Evolutionary conservation across 2,888 invertebrate genomes (phyloP).

Genomic region (Drosophila eohydei): DNA sequence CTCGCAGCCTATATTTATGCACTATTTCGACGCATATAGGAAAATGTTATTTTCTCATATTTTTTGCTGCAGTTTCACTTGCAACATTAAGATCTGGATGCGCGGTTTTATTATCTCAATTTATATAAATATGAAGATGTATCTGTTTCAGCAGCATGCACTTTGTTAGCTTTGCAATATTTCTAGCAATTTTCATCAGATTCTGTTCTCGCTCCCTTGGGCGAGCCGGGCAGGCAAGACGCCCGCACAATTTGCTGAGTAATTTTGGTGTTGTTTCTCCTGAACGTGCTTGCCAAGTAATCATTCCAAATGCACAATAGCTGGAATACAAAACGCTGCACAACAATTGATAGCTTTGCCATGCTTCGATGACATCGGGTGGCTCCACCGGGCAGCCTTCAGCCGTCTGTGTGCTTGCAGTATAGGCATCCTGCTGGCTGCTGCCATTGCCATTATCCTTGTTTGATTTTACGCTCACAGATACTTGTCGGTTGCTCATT

Average conservation of each 20-base stretch:
- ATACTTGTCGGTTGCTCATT: conserved; percentile 34
- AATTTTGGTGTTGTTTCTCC: conserved; percentile 50
- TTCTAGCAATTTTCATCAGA: conserved; percentile 48
- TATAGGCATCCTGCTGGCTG: conserved; percentile 3
- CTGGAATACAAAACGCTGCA: conserved; percentile 35
- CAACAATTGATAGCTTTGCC: conserved; percentile 56
- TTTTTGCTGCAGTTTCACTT: background rate
- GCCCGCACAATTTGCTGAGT: conserved; percentile 51
- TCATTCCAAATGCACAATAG: conserved; percentile 72
- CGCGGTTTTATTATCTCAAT: background rate
- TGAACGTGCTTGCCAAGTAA: conserved; percentile 41
- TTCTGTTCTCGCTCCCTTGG: conserved; percentile 41
- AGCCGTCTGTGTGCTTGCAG: background rate
- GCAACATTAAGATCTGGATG: conserved; percentile 7
- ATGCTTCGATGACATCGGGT: conserved; percentile 34
- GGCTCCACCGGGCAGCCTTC: background rate
- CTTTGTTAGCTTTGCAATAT: conserved; percentile 33
- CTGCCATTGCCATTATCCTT: conserved; percentile 19
- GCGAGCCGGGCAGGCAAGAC: conserved; percentile 6
- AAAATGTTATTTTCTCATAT: background rate
- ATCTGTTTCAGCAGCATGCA: background rate
- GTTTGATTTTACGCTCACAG: conserved; percentile 29
- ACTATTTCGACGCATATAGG: conserved; percentile 36
- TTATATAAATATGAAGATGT: conserved; percentile 8
- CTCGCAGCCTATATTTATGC: conserved; percentile 65